Evolutionary conservation across 2,888 invertebrate species (phyloP).

Genomic region (Parnassius apollo): DNA sequence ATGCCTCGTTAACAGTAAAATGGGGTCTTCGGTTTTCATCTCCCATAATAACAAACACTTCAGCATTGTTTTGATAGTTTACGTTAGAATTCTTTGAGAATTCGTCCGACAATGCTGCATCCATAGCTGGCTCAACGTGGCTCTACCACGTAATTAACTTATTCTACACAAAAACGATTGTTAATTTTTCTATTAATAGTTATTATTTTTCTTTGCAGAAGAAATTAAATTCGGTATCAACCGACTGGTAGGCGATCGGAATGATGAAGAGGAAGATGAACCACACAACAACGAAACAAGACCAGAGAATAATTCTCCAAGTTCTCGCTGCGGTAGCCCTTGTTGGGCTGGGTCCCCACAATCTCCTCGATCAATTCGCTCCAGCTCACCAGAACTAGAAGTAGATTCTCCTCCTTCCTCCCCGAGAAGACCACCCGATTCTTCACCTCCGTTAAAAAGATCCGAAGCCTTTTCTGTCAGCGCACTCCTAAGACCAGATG

Average conservation of each 20-base stretch:
- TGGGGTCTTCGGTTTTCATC: too few relatives aligned
- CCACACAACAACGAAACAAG: constrained; percentile 62
- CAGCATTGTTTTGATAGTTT: too few relatives aligned
- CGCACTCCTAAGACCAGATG: constrained; percentile 89
- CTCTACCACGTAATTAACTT: too few relatives aligned
- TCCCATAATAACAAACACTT: too few relatives aligned
- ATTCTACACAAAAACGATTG: too few relatives aligned
- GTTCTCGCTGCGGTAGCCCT: constrained; percentile 76
- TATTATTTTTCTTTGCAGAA: constrained; percentile 80
- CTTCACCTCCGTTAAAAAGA: constrained; percentile 82
- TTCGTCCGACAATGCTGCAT: too few relatives aligned
- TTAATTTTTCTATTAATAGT: background rate
- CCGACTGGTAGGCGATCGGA: constrained; percentile 86
- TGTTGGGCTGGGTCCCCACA: constrained; percentile 78
- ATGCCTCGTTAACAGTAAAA: too few relatives aligned
- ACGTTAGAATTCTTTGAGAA: too few relatives aligned
- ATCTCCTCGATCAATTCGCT: constrained; percentile 73
- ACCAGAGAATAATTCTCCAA: constrained; percentile 67
- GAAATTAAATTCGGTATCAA: constrained; percentile 92
- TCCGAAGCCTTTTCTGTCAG: constrained; percentile 93
- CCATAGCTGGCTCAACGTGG: too few relatives aligned
- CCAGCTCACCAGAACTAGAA: constrained; percentile 87
- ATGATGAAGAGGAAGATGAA: constrained; percentile 83
- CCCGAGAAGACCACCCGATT: constrained; percentile 77
- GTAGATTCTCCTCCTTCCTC: constrained; percentile 87